Base-by-base conservation (phyloP, 2,113 vertebrate genomes). In the Hirundichthys speculiger region DNA sequence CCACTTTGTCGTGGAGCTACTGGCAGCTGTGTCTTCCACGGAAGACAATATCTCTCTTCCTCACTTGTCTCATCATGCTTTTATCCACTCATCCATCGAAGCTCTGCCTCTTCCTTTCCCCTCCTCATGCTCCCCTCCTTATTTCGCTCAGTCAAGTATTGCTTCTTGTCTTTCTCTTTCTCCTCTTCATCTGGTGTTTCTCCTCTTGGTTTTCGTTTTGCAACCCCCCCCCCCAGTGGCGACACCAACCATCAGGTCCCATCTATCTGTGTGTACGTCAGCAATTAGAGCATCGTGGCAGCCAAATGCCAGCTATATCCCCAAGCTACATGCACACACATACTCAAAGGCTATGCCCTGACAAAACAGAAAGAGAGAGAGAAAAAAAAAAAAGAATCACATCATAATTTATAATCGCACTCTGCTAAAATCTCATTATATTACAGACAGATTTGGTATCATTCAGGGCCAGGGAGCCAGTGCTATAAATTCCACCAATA, bases 381-480 rank as follows among this genome's bases (percentile, higher is more conserved):
- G 84, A 74, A 83, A 87, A 88, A 87, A 89, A 89, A 74, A 83
- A 87, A 88, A 87, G 88, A 89, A 87, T 90, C 89, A 89, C 83
- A 79, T 71, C 74, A 83, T 88, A 86, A 90, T 90, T 89, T 89
- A 90, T 87, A 89, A 89, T 87, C 87, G 83, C 21, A 53, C 87
- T 73, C 77, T 59, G 83, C 89, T 90, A 89, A 90, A 90, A 90
- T 89, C 89, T 89, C 87, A 89, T 90, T 90, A 90, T 89, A 89
- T 88, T 79, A 83, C 82, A 85, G 85, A 82, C 87, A 86, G 82
- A 89, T 88, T 86, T 84, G 85, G 84, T 46, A 55, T 77, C 79
- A 62, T 69, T 79, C 82, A 59, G 65, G 79, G 79, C 77, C 63
- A 65, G 62, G 69, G 70, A 86, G 73, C 84, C 30, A 13, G 40